Conservation (phyloP, 1,140 invertebrate genomes). For the Pachypeltis micranthus region DNA sequence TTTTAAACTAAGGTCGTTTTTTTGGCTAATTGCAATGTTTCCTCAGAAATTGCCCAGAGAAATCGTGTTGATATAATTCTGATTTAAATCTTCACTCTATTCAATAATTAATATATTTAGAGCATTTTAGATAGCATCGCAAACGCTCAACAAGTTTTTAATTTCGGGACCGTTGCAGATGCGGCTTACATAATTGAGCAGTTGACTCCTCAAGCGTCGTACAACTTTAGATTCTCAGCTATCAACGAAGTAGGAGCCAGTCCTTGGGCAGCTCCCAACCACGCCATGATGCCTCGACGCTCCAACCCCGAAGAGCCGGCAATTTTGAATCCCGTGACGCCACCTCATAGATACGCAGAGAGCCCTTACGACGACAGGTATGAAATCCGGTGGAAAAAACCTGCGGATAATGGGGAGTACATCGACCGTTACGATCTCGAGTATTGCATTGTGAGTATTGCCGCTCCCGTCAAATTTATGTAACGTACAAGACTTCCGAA, state of each 20-base stretch:
- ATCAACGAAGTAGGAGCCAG: constrained; percentile 71
- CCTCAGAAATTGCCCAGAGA: too few species aligned
- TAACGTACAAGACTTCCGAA: too few species aligned
- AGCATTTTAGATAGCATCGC: too few species aligned
- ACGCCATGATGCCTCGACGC: constrained; percentile 43
- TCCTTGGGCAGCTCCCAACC: constrained; percentile 47
- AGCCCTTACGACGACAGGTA: constrained; percentile 59
- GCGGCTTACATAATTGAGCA: constrained; percentile 65
- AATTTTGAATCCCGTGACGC: constrained; percentile 34
- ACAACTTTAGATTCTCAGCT: constrained; percentile 74
- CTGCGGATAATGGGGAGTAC: constrained; percentile 74
- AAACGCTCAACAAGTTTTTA: constrained; percentile 5
- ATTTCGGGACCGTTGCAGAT: constrained; percentile 32
- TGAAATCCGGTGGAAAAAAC: constrained; percentile 67
- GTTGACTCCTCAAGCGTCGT: constrained; percentile 61
- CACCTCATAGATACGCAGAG: constrained; percentile 30
- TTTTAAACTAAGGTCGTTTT: too few species aligned
- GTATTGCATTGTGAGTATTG: constrained; percentile 65
- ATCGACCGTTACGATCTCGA: constrained; percentile 72
- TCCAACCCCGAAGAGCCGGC: constrained; percentile 44
- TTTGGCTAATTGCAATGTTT: too few species aligned
- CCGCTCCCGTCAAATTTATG: too few species aligned
- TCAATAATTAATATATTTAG: too few species aligned
- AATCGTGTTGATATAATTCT: too few species aligned
- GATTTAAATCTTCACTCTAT: too few species aligned